Conservation (phyloP, 2,888 invertebrate species). For the Heliconius cydno region DNA sequence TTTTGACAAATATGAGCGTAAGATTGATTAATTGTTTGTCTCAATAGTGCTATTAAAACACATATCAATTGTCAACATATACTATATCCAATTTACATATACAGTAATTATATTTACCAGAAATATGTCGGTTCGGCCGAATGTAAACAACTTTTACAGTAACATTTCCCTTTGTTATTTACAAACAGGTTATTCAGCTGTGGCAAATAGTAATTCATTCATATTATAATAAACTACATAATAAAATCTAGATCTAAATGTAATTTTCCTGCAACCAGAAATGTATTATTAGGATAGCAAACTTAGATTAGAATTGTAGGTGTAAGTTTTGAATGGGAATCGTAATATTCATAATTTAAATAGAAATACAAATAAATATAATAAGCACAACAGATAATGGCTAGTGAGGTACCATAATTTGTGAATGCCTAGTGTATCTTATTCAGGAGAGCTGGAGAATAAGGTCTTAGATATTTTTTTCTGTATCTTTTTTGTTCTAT, state of each 20-base stretch:
- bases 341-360: not conserved
- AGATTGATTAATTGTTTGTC: not conserved
- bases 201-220: not conserved
- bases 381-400: not conserved
- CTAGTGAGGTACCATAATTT: not conserved
- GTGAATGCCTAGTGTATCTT: not conserved
- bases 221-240: not conserved
- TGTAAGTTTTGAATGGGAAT: not conserved
- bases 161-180: slow-evolving; percentile 16
- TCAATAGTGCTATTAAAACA: not conserved
- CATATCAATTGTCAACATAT: too few relatives aligned
- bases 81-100: too few relatives aligned
- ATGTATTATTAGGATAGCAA: slow-evolving; percentile 9
- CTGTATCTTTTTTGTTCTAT: not conserved
- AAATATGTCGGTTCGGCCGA: not conserved
- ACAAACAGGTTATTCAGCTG: not conserved
- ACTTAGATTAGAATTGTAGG: slow-evolving; percentile 11
- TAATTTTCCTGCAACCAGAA: not conserved
- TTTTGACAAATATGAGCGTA: not conserved
- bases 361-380: not conserved
- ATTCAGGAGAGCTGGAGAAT: too few relatives aligned
- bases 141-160: not conserved
- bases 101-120: too few relatives aligned
- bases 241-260: slow-evolving; percentile 11
- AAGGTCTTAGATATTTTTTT: too few relatives aligned